Evolutionary conservation across 1,140 invertebrate genomes (phyloP), one percentile per base, ranked within the genome.

Genomic region (Xylocopa sonorina): DNA sequence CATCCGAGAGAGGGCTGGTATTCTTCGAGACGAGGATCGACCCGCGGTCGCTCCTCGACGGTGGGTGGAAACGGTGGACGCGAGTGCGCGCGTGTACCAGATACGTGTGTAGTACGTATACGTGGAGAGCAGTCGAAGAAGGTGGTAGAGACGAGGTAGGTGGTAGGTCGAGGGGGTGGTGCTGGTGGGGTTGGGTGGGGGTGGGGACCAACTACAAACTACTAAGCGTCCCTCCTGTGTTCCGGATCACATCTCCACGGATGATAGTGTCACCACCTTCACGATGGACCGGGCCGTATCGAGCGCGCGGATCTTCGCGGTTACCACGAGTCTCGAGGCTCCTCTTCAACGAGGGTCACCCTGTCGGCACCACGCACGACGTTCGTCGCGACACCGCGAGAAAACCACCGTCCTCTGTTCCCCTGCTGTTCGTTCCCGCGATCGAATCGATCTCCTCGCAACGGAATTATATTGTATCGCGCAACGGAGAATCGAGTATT

Each of bases 191-290:
- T 57, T 58, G 34, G 38, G 38, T 38, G 67, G 51, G 83, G 79
- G 82, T 71, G 68, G 82, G 86, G 87, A 85, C 79, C 82, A 87
- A 91, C 92, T 93, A 92, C 92, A 92, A 93, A 92, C 92, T 93
- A 92, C 92, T 88, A 82, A 88, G 86, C 69, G 87, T 88, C 80
- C 78, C 82, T 86, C 69, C 68, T 86, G 77, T 87, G 81, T 89
- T 89, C 85, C 87, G 89, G 91, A 87, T 92, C 91, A 92, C 92
- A 93, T 93, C 88, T 92, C 91, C 89, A 88, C 80, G 87, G 85
- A 83, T 91, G 72, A 75, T 84, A 85, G 55, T 86, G 80, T 91
- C 91, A 88, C 88, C 87, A 64, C 68, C 86, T 82, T 87, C 86
- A 80, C 80, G 81, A 34, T 84, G 68, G 79, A 88, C 85, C 89